A percentile compares a stretch with the other conserved stretches of the same genome.
Conservation (phyloP, 1,140 invertebrate species). For the Macrobrachium nipponense region DNA sequence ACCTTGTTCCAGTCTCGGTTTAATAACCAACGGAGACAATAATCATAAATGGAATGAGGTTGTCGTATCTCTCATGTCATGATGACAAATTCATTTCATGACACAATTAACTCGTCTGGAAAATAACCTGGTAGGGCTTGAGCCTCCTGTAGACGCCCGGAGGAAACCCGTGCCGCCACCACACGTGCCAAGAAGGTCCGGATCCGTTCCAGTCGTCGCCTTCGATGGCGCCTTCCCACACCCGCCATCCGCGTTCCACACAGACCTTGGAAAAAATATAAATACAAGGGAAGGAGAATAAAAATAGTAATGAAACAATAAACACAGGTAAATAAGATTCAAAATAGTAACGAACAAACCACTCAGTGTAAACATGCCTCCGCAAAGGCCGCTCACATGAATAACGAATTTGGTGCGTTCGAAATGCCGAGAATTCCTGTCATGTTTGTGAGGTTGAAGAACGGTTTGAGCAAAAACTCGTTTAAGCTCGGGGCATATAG, state of each 20-base stretch:
- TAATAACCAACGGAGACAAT: no score
- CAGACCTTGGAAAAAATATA: conserved; percentile 74
- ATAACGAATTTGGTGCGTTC: no score
- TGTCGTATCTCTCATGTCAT: neutral
- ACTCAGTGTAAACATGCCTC: no score
- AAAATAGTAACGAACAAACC: neutral
- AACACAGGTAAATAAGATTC: neutral
- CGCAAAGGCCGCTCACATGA: no score
- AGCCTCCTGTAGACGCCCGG: conserved; percentile 77
- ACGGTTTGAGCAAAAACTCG: no score
- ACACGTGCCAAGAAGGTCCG: conserved; percentile 79
- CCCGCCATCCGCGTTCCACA: conserved; percentile 83
- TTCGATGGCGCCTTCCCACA: conserved; percentile 73
- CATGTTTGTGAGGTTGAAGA: no score
- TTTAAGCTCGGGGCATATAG: no score
- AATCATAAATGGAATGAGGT: neutral
- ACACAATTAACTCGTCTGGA: neutral
- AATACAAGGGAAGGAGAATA: neutral
- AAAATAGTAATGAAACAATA: neutral
- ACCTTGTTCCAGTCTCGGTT: no score
- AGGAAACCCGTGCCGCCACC: conserved; percentile 83
- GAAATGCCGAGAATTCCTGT: no score
- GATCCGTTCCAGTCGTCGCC: conserved; percentile 70
- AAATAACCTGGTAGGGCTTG: conserved; percentile 77
- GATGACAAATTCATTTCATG: neutral